Base-by-base conservation (phyloP, 2,888 invertebrate species). In the Erebia ligea region DNA sequence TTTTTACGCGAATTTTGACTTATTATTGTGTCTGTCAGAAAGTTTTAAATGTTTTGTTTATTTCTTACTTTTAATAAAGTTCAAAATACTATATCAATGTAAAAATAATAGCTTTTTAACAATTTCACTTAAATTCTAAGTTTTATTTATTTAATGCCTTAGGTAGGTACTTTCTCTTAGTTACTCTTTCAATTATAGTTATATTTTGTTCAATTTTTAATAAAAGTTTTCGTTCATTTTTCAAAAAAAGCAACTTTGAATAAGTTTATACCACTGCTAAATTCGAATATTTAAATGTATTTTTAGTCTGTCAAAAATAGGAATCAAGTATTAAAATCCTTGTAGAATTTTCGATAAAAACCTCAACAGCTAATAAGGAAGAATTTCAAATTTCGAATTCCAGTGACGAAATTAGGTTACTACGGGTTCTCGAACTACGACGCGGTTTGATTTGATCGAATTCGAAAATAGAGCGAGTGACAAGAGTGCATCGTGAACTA, bases 401-500 rank as follows among this genome's bases (percentile, higher is more conserved):
- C 56, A 67, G 64, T 73, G 70, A 72, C 72, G 73, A 74, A 74
- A 73, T 73, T 74, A 70, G 73, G 75, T 78, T 80, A 76, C 76
- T 77, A 77, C 75, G 75, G 74, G 77, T 79, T 78, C 69, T 69
- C 77, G 75, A 62, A 62, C 61, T 61, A 34, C 74, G 6, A 34
- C 34, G 34, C 34, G 76, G 76, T 76, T 76, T 77, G 80, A 82
- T 76, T 76, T 77, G 80, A 82, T 81, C 76, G 77, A 76, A 76
- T 79, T 83, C 85, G 84, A 83, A 88, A 86, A 88, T 90, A 89
- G 88, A 83, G 83, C 88, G 83, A 83, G 88, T 91, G 91, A 89
- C 90, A 83, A 87, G 88, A 89, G 91, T 90, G 91, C 89, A 88
- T 86, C 84, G 89, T 88, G 88, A 89, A 90, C 90, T 89, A 89